Base-by-base conservation (phyloP, 2,113 vertebrate genomes). In the Cnemophilus loriae region DNA sequence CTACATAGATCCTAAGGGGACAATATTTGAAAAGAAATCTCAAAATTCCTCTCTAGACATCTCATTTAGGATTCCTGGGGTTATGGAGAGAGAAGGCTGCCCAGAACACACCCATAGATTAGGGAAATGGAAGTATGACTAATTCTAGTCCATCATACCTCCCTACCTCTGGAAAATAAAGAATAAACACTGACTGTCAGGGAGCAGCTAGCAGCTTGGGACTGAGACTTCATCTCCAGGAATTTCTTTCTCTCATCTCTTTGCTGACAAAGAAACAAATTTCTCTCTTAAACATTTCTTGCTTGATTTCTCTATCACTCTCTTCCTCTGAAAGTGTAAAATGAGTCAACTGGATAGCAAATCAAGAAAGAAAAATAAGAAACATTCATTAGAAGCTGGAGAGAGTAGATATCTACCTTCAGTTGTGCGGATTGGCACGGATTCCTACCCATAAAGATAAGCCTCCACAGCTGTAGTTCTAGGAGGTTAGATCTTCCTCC, bases 401-500 rank as follows among this genome's bases (percentile, higher is more conserved):
- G 32, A 84, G 68, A 77, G 23, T 44, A 82, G 79, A 24, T 65
- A 68, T 16, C 71, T 84, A 50, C 69, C 73, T 78, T 83, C 44
- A 84, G n/a, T 55, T 77, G 64, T 52, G 82, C 73, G 49, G 56
- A 74, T 11, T 93, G 93, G 95, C 90, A 92, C 0, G 0, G 53
- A 77, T 86, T 93, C 71, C 85, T 90, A 5, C 26, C 76, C 44
- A 84, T 86, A 63, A 89, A 96, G 90, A 94, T 92, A 96, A 95
- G 75, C 52, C 52, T 97, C 75, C 70, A 89, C 27, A 91, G 87
- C 84, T 5, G 2, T 57, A 79, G 37, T 84, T 94, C 75, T 52
- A 41, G 75, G 55, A 95, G 69, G 87, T 78, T 83, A 89, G 71
- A 90, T 89, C 71, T 86, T 85, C 69, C 88, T 94, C 68, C 52